These are phyloP conservation scores for Drosophila fuyamai DNA, from an alignment of 1,140 invertebrate species.

Conservation along the genomic window DNA sequence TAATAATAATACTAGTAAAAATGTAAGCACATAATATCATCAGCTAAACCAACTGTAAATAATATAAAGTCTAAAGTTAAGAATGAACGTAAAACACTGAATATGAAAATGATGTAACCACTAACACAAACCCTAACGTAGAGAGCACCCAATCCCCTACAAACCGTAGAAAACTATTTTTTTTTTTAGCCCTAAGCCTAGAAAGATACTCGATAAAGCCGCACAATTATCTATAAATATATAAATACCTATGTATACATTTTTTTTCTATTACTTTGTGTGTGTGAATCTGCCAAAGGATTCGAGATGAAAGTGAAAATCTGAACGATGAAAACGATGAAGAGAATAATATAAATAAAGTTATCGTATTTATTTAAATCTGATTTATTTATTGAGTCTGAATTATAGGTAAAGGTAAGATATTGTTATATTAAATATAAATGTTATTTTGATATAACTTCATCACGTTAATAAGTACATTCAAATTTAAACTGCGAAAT, in stretches of 20 bases:
- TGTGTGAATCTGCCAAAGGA: slow-evolving; percentile 51
- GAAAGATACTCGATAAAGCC: slow-evolving; percentile 35
- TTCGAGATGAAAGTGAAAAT: slow-evolving; percentile 20
- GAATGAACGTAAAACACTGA: slow-evolving; percentile 6
- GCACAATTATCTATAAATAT: slow-evolving; percentile 40
- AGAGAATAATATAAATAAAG: slow-evolving; percentile 76
- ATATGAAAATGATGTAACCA: background rate
- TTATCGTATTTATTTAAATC: slow-evolving; percentile 75
- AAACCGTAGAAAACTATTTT: slow-evolving; percentile 33
- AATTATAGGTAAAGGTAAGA: background rate
- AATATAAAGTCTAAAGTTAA: slow-evolving; percentile 10
- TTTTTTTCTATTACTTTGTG: slow-evolving; percentile 66
- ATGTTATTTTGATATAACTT: no score
- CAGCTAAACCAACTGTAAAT: slow-evolving; percentile 22
- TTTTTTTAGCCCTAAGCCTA: slow-evolving; percentile 49
- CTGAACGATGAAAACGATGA: slow-evolving; percentile 11
- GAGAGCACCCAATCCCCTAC: slow-evolving; percentile 25
- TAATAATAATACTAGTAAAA: background rate
- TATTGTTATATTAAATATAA: no score
- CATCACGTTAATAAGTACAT: no score
- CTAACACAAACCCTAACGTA: background rate
- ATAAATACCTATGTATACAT: slow-evolving; percentile 28
- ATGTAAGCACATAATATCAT: slow-evolving; percentile 2
- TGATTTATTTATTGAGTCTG: background rate
- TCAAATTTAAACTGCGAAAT: no score